A percentile compares a stretch with the other conserved stretches of the same genome.
Conservation (phyloP, 2,888 invertebrate genomes). For the Limnephilus auricula region DNA sequence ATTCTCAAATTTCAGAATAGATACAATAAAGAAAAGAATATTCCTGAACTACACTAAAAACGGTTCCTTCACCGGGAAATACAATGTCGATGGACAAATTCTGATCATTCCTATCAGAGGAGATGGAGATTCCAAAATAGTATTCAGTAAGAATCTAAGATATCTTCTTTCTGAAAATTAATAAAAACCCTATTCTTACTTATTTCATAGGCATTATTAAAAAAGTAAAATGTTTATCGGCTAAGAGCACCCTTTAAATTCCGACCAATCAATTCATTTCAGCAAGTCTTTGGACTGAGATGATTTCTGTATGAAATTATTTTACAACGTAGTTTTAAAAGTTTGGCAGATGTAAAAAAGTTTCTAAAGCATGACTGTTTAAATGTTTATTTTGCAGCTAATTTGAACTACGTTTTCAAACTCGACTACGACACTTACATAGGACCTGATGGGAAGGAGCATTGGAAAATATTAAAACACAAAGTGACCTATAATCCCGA, state of each 20-base stretch:
- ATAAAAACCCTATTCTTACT: no score
- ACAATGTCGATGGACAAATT: conserved; percentile 76
- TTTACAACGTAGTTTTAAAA: no score
- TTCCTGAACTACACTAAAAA: conserved; percentile 75
- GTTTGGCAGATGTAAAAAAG: not conserved
- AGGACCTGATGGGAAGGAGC: conserved; percentile 69
- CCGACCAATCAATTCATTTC: no score
- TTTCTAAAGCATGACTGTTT: not conserved
- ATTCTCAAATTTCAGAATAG: conserved; percentile 52
- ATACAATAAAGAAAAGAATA: conserved; percentile 72
- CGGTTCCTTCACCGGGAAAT: conserved; percentile 76
- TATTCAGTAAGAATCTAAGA: conserved; percentile 74
- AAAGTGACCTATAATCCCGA: conserved; percentile 75
- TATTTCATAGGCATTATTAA: no score
- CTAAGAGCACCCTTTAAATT: no score
- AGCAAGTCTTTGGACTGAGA: no score
- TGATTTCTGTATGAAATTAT: no score
- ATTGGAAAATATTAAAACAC: conserved; percentile 74
- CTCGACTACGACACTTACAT: conserved; percentile 72
- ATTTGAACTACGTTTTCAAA: conserved; percentile 74
- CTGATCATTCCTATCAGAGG: conserved; percentile 77
- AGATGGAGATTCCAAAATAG: conserved; percentile 76
- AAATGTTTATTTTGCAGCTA: conserved; percentile 70
- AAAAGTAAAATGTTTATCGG: no score
- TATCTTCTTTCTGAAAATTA: no score